Evolutionary conservation across 2,113 vertebrate genomes (phyloP).

Genomic region (Thinocorus orbignyianus): DNA sequence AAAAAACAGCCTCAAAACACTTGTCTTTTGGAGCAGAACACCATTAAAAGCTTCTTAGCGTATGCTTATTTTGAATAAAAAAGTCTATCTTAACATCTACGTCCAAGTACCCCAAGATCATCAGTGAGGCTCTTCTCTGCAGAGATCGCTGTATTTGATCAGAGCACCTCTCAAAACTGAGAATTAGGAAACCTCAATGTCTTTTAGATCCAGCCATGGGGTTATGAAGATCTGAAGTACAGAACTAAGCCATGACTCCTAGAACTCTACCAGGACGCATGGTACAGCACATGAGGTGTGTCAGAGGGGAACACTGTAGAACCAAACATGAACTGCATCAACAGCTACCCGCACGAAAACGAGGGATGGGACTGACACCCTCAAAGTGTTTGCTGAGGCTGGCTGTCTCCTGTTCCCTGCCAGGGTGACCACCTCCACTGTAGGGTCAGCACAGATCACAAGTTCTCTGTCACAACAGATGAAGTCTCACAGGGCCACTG

Average conservation of each 20-base stretch:
- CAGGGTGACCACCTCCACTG: not conserved
- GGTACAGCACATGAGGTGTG: fast-evolving
- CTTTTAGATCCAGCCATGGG: not conserved
- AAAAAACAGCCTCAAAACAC: not conserved
- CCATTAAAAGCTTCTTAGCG: not conserved
- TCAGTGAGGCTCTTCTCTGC: fast-evolving
- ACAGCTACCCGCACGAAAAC: not conserved
- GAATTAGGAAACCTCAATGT: not conserved
- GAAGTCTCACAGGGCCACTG: not conserved
- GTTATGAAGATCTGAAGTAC: not conserved
- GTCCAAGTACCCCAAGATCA: not conserved
- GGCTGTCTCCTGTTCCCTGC: not conserved
- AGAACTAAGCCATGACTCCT: not conserved
- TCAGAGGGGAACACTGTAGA: not conserved
- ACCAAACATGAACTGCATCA: fast-evolving
- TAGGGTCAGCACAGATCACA: not conserved
- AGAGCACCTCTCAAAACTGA: not conserved
- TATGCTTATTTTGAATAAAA: not conserved
- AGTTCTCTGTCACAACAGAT: fast-evolving
- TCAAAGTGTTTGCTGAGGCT: not conserved
- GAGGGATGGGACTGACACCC: not conserved
- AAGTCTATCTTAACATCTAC: not conserved
- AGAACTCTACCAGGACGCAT: fast-evolving
- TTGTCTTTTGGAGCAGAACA: not conserved
- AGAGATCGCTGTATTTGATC: not conserved